phyloP scores from a whole-genome alignment of 1,140 invertebrate species.

The Achatina immaculata region DNA sequence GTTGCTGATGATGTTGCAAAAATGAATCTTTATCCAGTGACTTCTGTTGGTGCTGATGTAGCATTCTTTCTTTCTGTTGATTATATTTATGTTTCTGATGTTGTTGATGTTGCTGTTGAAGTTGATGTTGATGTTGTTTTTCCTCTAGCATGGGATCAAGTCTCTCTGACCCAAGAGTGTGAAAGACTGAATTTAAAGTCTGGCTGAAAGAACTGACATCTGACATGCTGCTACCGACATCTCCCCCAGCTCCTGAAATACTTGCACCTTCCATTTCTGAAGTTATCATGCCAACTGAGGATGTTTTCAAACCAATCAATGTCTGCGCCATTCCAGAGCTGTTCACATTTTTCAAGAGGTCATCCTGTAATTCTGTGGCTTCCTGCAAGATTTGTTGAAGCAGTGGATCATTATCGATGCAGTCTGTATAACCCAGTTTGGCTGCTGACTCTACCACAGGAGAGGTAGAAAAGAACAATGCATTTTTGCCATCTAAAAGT shows the following conservation, averaged over 20 bases:
- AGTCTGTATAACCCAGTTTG: slow-evolving; percentile 33
- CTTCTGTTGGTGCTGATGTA: background rate
- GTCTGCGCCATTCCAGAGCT: background rate
- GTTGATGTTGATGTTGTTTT: background rate
- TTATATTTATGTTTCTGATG: background rate
- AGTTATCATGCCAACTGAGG: background rate
- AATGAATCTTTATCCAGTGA: background rate
- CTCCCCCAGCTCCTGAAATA: background rate
- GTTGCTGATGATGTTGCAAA: slow-evolving; percentile 23
- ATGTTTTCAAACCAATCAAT: too few relatives aligned
- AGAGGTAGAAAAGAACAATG: background rate
- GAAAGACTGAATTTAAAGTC: background rate
- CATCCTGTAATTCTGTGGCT: slow-evolving; percentile 63
- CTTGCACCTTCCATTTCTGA: background rate
- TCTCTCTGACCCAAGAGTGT: background rate
- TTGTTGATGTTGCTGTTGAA: background rate
- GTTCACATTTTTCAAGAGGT: slow-evolving; percentile 39
- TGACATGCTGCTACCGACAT: background rate
- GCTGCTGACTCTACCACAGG: slow-evolving; percentile 20
- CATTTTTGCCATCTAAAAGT: slow-evolving; percentile 3
- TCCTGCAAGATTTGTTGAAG: slow-evolving; percentile 65
- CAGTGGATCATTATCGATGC: slow-evolving; percentile 51
- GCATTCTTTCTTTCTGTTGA: too few relatives aligned
- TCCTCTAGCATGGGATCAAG: slow-evolving; percentile 18
- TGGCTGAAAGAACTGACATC: background rate